Evolutionary conservation across 1,140 invertebrate genomes (phyloP), one percentile per base, ranked within the genome.

Genomic region (Drosophila santomea): DNA sequence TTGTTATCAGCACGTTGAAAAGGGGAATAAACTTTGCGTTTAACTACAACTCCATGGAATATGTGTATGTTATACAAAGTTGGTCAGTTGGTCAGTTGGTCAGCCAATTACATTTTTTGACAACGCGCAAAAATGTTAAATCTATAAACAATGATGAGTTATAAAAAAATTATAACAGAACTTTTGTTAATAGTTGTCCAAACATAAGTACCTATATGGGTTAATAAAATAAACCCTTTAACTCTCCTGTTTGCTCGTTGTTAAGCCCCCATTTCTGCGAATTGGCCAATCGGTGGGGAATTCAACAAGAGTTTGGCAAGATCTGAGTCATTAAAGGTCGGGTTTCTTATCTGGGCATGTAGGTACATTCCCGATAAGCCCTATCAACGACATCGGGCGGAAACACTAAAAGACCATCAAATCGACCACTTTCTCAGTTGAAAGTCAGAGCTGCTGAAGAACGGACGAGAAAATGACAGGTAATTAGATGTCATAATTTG

Each of bases 381-480:
- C 47, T 66, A 68, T 68, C 60, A n/a, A 10, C n/a, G 3, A 20
- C 28, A 14, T 12, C 28, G 35, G 95, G 76, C 93, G 94, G 2
- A 95, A 94, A 64, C 95, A 96, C 71, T 93, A 93, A 96, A 94
- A 78, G 94, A 93, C 20, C 94, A 95, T 10, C 91, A 93, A 91
- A 95, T 38, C 20, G 48, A 12, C 10, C 38, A 17, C 10, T 28
- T 43, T 8, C 38, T 45, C 64, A 68, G 38, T 68, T 14, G 41
- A 4, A 66, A 11, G 61, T 4, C 38, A 7, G 12, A 66, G 61
- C 48, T 54, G 23, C 38, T 23, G 6, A 1, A 68, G 64, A 66
- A 68, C 47, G 12, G 61, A 66, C 64, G 32, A 35, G 43, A 52
- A 68, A 45, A 68, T 68, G 64, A 20, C 95, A 96, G 92, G 82